These are phyloP conservation scores for Drosophila melanogaster DNA, from an alignment of 1,140 invertebrate genomes.

Conservation along the genomic window DNA sequence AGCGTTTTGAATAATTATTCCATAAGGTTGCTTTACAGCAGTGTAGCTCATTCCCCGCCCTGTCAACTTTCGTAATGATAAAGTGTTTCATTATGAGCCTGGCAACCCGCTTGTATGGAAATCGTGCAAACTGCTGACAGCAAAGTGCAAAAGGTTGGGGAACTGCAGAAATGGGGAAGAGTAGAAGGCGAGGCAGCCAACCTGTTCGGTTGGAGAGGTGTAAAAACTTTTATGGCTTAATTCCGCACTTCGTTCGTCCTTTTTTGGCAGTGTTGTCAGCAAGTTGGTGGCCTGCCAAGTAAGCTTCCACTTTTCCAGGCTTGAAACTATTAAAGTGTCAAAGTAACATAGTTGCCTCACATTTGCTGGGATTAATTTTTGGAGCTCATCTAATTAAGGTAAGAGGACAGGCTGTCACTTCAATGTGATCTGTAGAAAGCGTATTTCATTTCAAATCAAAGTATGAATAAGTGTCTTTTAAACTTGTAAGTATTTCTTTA, in stretches of 20 bases:
- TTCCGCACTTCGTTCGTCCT: conserved; percentile 28
- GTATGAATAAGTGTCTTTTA: too few relatives aligned
- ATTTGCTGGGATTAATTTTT: conserved; percentile 24
- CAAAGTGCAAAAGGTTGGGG: conserved; percentile 14
- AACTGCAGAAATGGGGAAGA: conserved; percentile 6
- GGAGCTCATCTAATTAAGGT: conserved; percentile 16
- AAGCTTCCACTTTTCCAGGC: conserved; percentile 31
- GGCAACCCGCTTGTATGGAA: conserved; percentile 33
- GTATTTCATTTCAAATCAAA: background rate
- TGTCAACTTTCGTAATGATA: conserved; percentile 78
- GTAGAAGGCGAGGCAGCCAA: conserved; percentile 7
- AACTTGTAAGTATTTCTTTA: too few relatives aligned
- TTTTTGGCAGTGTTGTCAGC: conserved; percentile 49
- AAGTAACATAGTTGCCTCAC: conserved; percentile 13
- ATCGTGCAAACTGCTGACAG: conserved; percentile 59
- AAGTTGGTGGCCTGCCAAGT: conserved; percentile 47
- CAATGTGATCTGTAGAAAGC: background rate
- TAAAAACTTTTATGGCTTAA: conserved; percentile 52
- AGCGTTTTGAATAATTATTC: conserved; percentile 23
- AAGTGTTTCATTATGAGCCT: conserved; percentile 72
- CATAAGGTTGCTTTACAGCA: conserved; percentile 21
- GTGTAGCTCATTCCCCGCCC: conserved; percentile 62
- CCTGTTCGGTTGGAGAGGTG: conserved; percentile 41
- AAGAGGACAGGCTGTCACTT: conserved; percentile 2
- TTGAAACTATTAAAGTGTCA: conserved; percentile 52